phyloP scores from a whole-genome alignment of 2,888 invertebrate genomes.

The Eumacrocentrus americanus region DNA sequence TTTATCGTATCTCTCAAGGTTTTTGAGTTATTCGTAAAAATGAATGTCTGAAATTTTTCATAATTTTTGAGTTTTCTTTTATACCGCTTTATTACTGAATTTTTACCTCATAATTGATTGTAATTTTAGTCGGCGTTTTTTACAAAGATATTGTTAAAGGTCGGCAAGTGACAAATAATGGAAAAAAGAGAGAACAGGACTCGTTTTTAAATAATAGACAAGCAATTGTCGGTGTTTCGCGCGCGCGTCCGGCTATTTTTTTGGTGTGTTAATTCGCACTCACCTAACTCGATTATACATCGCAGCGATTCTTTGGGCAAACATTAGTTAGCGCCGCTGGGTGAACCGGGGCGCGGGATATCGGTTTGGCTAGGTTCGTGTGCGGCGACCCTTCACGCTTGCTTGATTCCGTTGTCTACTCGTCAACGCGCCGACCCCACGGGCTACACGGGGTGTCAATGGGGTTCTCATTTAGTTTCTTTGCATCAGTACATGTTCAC shows the following conservation, averaged over 20 bases:
- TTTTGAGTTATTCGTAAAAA: too few relatives aligned
- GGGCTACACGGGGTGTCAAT: constrained; percentile 50
- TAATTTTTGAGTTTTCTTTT: too few relatives aligned
- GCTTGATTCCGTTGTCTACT: constrained; percentile 58
- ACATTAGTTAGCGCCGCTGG: constrained; percentile 59
- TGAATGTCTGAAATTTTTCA: too few relatives aligned
- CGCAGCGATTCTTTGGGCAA: constrained; percentile 58
- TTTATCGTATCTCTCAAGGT: too few relatives aligned
- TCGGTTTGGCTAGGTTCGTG: constrained; percentile 18
- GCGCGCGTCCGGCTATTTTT: constrained; percentile 32
- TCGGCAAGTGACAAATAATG: too few relatives aligned
- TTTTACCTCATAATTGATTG: too few relatives aligned
- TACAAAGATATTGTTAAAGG: too few relatives aligned
- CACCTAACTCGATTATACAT: constrained; percentile 55
- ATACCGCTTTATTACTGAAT: too few relatives aligned
- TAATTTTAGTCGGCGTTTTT: too few relatives aligned
- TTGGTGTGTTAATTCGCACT: constrained; percentile 29
- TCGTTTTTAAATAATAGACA: too few relatives aligned
- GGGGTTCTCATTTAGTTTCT: constrained; percentile 53
- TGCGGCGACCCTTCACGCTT: constrained; percentile 58
- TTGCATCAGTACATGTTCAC: not conserved
- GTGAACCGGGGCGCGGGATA: constrained; percentile 21
- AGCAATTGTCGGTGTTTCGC: too few relatives aligned
- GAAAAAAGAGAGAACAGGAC: too few relatives aligned
- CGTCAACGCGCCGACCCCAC: constrained; percentile 50